These are phyloP conservation scores for Pseudochirops cupreus DNA, from an alignment of 2,797 vertebrate genomes.

Conservation along the genomic window DNA sequence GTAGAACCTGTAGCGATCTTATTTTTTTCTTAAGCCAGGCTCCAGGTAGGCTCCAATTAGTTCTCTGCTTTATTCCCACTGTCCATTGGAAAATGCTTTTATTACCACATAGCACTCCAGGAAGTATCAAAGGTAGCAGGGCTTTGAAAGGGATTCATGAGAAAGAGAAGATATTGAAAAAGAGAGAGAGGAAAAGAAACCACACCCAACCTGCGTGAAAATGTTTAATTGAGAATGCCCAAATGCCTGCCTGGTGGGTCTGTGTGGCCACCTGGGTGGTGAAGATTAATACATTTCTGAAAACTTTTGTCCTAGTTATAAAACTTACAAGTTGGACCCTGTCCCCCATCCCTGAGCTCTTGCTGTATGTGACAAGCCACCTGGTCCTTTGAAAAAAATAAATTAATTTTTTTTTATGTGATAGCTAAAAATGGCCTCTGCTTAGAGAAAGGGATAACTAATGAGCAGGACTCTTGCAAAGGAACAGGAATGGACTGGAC, in stretches of 20 bases:
- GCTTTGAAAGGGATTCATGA: constrained; percentile 64
- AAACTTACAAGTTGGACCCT: constrained; percentile 54
- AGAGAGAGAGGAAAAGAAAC: constrained; percentile 35
- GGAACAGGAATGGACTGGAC: constrained; percentile 32
- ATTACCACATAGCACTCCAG: constrained; percentile 70
- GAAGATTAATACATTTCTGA: constrained; percentile 46
- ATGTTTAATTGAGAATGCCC: constrained; percentile 59
- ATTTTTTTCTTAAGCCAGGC: constrained; percentile 66
- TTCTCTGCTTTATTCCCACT: constrained; percentile 67
- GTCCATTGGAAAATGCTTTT: constrained; percentile 71
- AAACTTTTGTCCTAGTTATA: constrained; percentile 58
- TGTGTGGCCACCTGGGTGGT: constrained; percentile 15
- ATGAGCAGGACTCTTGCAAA: constrained; percentile 47
- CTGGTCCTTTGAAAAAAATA: constrained; percentile 55
- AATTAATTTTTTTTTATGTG: constrained; percentile 46
- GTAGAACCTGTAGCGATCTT: constrained; percentile 58
- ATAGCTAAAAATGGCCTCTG: constrained; percentile 58
- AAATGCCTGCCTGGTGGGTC: constrained; percentile 46
- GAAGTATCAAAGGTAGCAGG: constrained; percentile 66
- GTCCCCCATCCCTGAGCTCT: not conserved
- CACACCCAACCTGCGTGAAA: not conserved
- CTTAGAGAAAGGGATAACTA: constrained; percentile 59
- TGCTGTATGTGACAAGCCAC: constrained; percentile 5
- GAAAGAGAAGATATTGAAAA: constrained; percentile 53
- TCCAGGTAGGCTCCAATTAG: constrained; percentile 73